Evolutionary conservation across 2,113 vertebrate species (phyloP), one percentile per base, ranked within the genome.

Genomic region (Apteryx mantelli): DNA sequence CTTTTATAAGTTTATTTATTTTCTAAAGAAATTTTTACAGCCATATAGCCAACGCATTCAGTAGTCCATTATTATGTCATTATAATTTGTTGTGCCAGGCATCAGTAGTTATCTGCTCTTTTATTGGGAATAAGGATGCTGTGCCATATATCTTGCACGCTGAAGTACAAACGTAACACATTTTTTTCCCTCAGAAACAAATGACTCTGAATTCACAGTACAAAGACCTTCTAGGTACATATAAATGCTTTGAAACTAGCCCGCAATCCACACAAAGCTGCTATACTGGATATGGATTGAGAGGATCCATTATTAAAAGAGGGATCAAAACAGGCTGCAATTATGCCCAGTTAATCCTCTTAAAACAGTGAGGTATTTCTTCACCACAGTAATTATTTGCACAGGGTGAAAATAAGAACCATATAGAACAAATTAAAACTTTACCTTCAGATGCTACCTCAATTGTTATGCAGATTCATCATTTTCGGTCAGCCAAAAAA

Each of bases 371-470:
- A 97, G 97, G 89, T 95, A 93, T 98, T 98, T 93, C 98, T 98
- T 82, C 95, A 96, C 92, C 83, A 69, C 89, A 76, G 95, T 86
- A 97, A 95, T 98, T 98, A 98, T 98, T 98, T 98, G 98, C 97
- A 93, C 70, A 89, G 95, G 96, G 84, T 93, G 97, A 93, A 97
- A 97, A 98, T 96, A 98, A 97, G 97, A 93, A 98, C 95, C 95
- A 18, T 22, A 79, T 74, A 95, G 97, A 95, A 96, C 97, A 97
- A 98, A 98, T 98, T 98, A 98, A 97, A 98, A 98, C 97, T 98
- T 97, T 97, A 94, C 97, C 96, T 97, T 98, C 97, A 98, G 98
- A 97, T 97, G 98, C 83, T 98, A 65, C 97, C 98, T 97, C 96
- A 73, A 96, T 97, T 98, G 95, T 98, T 32, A 98, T 97, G 98